Evolutionary conservation across 1,140 invertebrate species (phyloP).

Genomic region (Heliconius congener): DNA sequence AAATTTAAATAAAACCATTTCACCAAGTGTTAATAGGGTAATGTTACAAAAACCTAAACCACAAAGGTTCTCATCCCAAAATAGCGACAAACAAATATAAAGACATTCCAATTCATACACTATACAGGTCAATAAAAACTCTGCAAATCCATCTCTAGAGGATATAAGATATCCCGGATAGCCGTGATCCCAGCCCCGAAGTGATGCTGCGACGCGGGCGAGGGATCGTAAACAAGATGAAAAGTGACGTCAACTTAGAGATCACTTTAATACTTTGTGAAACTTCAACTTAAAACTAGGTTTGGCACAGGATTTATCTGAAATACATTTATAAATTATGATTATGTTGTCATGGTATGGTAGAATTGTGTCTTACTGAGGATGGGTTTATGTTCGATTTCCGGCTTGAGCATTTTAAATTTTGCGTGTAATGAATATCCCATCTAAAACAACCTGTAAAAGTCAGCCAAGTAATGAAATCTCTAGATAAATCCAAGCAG

Average conservation of each 20-base stretch:
- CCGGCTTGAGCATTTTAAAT: too few species aligned
- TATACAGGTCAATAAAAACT: background rate
- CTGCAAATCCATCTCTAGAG: background rate
- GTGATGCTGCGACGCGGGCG: background rate
- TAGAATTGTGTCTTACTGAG: too few species aligned
- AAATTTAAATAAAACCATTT: too few species aligned
- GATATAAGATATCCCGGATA: background rate
- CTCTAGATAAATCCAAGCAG: too few species aligned
- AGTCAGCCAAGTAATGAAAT: too few species aligned
- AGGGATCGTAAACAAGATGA: background rate
- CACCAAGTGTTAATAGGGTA: too few species aligned
- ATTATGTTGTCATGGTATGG: too few species aligned
- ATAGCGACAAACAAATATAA: background rate
- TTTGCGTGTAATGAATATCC: too few species aligned
- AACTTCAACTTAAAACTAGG: background rate
- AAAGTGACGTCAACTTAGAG: background rate
- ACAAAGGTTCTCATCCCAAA: background rate
- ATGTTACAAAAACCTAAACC: background rate
- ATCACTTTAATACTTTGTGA: slow-evolving; percentile 11
- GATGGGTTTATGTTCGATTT: too few species aligned
- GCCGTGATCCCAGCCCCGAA: background rate
- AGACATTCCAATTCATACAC: background rate
- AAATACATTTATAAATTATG: background rate
- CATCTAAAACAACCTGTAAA: too few species aligned
- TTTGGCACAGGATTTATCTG: background rate